A percentile compares a stretch with the other conserved stretches of the same genome.
These are phyloP conservation scores for Chrysotoxum bicinctum DNA, from an alignment of 2,888 invertebrate species.

Conservation along the genomic window DNA sequence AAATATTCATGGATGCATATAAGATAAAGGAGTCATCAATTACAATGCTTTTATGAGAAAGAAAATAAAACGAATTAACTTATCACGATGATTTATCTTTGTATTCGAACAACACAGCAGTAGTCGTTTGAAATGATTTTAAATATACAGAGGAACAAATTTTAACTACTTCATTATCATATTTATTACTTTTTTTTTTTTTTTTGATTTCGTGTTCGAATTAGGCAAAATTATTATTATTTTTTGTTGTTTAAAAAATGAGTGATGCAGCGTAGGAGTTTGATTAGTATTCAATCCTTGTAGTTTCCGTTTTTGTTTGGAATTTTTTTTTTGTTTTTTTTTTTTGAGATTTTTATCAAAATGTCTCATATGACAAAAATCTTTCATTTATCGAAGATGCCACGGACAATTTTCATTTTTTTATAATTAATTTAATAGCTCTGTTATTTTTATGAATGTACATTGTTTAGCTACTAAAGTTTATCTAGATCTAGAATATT, in stretches of 20 bases:
- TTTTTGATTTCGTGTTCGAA: conserved; percentile 32
- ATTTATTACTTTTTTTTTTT: conserved; percentile 18
- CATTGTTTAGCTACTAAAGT: too few species aligned
- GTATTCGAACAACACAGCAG: conserved; percentile 27
- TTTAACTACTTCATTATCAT: conserved; percentile 38
- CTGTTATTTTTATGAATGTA: not conserved
- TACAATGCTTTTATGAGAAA: conserved; percentile 42
- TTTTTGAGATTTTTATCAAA: not conserved
- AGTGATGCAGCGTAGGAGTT: conserved; percentile 24
- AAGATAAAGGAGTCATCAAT: conserved; percentile 46
- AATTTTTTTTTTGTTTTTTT: not conserved
- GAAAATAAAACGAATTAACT: conserved; percentile 38
- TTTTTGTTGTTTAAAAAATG: not conserved
- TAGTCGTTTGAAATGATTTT: conserved; percentile 27
- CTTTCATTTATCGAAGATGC: not conserved
- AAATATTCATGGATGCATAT: conserved; percentile 50
- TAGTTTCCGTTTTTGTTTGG: conserved; percentile 15
- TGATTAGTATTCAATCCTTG: conserved; percentile 14
- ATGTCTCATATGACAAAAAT: not conserved
- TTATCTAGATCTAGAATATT: too few species aligned
- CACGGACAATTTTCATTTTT: conserved; percentile 3
- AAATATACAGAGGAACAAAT: conserved; percentile 30
- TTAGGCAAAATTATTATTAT: not conserved
- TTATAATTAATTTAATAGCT: conserved; percentile 6
- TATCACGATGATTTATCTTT: conserved; percentile 65